Evolutionary conservation across 2,888 invertebrate species (phyloP), one percentile per base, ranked within the genome.

Genomic region (Amphimallon solstitiale): DNA sequence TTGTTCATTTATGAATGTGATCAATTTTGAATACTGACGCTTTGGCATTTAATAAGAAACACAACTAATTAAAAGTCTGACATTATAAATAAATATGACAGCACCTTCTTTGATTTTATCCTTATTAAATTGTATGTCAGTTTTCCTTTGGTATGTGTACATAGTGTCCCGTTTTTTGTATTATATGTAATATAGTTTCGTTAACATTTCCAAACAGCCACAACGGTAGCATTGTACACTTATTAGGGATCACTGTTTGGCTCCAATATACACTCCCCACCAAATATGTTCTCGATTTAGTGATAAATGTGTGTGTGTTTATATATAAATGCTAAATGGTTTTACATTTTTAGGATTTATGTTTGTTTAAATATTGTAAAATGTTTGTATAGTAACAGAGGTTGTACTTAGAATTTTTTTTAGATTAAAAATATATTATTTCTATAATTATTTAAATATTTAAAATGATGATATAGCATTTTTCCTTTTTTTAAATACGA

Each of bases 171-270:
- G 69, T 74, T 75, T 79, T 78, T 79, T 81, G 81, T 81, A 81
- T 80, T 80, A 81, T 81, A 81, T 78, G 81, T 81, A 81, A 80
- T 80, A 81, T 81, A 81, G 80, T 80, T 81, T 80, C 77, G 78
- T 80, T 72, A 77, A 78, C 78, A 79, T 79, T 79, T 79, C 78
- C 78, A 78, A 79, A 74, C 74, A 76, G 76, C 77, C 76, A 76
- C 75, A 75, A 67, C 63, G 65, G 70, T 70, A 69, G 67, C 72
- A 72, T 63, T 76, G 78, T 78, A 77, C 78, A 76, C 77, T 74
- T 78, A 78, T 76, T 77, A 72, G 76, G 75, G 78, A 78, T 77
- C 71, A 76, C 77, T 77, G 76, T 37, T 63, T 54, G 64, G 64
- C 56, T 65, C 48, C 56, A 56, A 65, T 48, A 51, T 29, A 56